phyloP scores from a whole-genome alignment of 2,113 vertebrate species.

The Brachionichthys hirsutus region DNA sequence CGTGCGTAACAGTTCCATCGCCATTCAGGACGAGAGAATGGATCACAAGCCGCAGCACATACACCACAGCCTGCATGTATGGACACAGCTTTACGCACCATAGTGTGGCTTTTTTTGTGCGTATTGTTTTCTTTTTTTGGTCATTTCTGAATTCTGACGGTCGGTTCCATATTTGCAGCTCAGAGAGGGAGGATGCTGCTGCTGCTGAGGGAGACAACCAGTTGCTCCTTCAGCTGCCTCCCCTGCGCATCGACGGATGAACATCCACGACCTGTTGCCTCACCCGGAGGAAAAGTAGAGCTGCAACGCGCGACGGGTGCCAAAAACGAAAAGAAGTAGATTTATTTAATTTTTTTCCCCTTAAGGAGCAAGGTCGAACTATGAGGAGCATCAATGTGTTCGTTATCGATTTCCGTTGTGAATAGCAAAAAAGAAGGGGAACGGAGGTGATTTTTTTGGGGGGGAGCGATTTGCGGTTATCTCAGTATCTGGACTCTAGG shows the following conservation, averaged over 20 bases:
- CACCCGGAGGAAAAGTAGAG: slow-evolving; percentile 40
- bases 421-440: slow-evolving; percentile 48
- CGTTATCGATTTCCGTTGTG: slow-evolving; percentile 35
- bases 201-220: slow-evolving; percentile 61
- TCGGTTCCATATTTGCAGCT: slow-evolving; percentile 45
- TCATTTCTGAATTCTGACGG: slow-evolving; percentile 18
- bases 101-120: neutral
- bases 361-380: slow-evolving; percentile 18
- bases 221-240: slow-evolving; percentile 71
- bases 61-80: too few relatives aligned
- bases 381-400: slow-evolving; percentile 49
- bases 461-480: slow-evolving; percentile 43
- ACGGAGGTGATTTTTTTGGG: slow-evolving; percentile 43
- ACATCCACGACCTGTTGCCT: slow-evolving; percentile 70
- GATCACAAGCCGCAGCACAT: too few relatives aligned
- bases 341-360: neutral
- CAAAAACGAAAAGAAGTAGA: slow-evolving; percentile 3
- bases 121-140: neutral
- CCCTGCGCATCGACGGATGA: slow-evolving; percentile 46
- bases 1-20: slow-evolving; percentile 9
- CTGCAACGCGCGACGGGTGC: slow-evolving; percentile 10
- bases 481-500: slow-evolving; percentile 39
- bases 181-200: slow-evolving; percentile 58
- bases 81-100: too few relatives aligned
- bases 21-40: neutral